Evolutionary conservation across 2,113 vertebrate genomes (phyloP).

Genomic region (Mormyrus iriodes): DNA sequence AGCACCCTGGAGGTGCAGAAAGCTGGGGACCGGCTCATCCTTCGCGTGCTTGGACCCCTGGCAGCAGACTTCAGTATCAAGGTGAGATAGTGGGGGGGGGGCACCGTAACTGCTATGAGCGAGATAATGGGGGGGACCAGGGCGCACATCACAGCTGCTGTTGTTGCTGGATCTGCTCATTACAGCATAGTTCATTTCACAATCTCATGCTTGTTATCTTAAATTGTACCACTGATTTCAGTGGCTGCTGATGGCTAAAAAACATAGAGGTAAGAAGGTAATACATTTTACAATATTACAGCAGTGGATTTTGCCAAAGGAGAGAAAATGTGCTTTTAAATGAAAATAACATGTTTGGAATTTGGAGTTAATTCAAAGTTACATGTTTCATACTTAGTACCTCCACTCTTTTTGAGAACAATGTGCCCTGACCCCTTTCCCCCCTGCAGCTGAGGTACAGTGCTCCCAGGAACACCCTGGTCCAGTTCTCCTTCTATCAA

Average conservation of each 20-base stretch:
- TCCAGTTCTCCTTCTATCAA: constrained; percentile 83
- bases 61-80: constrained; percentile 81
- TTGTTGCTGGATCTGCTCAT: neutral
- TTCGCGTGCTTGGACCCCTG: constrained; percentile 75
- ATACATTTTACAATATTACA: neutral
- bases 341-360: neutral
- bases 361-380: no score
- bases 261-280: neutral
- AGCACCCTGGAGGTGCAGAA: constrained; percentile 79
- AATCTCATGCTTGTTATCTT: neutral
- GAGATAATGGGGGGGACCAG: neutral
- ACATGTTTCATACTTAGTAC: no score
- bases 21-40: constrained; percentile 67
- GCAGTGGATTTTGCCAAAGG: neutral
- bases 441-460: constrained; percentile 73
- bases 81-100: constrained; percentile 52
- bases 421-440: neutral
- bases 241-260: neutral
- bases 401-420: no score
- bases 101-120: neutral
- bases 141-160: neutral
- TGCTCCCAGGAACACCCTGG: constrained; percentile 68
- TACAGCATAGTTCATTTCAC: neutral
- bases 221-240: neutral
- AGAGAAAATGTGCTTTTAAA: neutral